Base-by-base conservation (phyloP, 2,113 vertebrate species). In the Chloebia gouldiae region DNA sequence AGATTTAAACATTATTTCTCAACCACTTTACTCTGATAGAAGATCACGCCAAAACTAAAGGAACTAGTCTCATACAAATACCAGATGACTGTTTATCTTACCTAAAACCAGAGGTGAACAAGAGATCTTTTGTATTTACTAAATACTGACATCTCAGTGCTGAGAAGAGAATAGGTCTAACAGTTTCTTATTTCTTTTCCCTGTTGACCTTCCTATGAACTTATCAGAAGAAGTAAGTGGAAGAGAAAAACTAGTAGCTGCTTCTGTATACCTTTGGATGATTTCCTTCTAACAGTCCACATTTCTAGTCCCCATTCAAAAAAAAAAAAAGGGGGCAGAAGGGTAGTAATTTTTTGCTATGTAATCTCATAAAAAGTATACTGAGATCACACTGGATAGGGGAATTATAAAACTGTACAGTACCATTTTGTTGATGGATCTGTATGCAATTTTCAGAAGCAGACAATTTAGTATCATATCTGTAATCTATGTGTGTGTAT, bases 91-190 rank as follows among this genome's bases (percentile, higher is more conserved):
- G 5, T 24, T 33, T 28, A 50, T 40, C 14, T 64, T 51, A 72
- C 13, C 3, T 28, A 61, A 87, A 64, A 33, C 4, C 13, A 3
- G 2, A 56, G 2, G 2, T 66, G 12, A 81, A 33, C 0, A 0
- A 75, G 4, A 9, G 1, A 49, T 44, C 15, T 61, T 91, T 49
- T 25, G 10, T n/a, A 56, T 47, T 65, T 76, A 37, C 6, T 13
- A 83, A 77, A 7, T 70, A 86, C 19, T 71, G 22, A 3, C 5
- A 50, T 50, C 20, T 50, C 16, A 86, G 18, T 20, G 17, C 10
- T 63, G 13, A 71, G 13, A 53, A 60, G 15, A 75, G 5, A 85
- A 31, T 13, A 75, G 4, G 19, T 50, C 21, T 56, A 24, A 40
- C n/a, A 13, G 11, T 40, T 50, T n/a, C 20, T 35, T 27, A 15